Evolutionary conservation across 64 coral and sea anemone genomes (phyloP).

Genomic region (Montipora sp.): DNA sequence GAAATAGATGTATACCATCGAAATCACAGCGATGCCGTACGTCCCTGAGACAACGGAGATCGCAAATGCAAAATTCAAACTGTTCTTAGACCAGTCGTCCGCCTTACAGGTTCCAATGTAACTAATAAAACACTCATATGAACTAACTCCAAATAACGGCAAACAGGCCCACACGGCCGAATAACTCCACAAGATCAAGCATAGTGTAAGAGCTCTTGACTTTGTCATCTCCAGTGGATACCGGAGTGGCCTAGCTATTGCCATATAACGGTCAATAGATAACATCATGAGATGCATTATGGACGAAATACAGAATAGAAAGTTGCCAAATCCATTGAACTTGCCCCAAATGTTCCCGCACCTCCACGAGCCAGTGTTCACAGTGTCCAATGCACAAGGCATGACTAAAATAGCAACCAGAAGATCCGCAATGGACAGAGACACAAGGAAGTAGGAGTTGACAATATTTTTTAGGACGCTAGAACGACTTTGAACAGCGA

Average conservation of each 20-base stretch:
- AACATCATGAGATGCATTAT: slow-evolving; percentile 91
- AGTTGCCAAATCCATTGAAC: slow-evolving; percentile 81
- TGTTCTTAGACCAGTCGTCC: slow-evolving; percentile 60
- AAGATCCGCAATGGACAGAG: slow-evolving; percentile 72
- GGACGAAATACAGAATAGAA: slow-evolving; percentile 84
- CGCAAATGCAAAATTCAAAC: slow-evolving; percentile 77
- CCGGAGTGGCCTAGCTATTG: slow-evolving; percentile 63
- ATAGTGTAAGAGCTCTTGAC: slow-evolving; percentile 17
- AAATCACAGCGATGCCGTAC: slow-evolving; percentile 69
- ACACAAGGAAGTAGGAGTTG: slow-evolving; percentile 67
- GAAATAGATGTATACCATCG: slow-evolving; percentile 72
- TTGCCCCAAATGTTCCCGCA: slow-evolving; percentile 66
- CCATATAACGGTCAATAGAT: slow-evolving; percentile 78
- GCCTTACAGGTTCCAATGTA: slow-evolving; percentile 65
- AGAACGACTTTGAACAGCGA: slow-evolving; percentile 28
- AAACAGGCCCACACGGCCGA: slow-evolving; percentile 73
- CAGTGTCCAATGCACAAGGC: slow-evolving; percentile 72
- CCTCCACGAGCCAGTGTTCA: slow-evolving; percentile 63
- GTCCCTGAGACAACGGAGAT: slow-evolving; percentile 80
- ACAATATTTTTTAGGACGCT: slow-evolving; percentile 35
- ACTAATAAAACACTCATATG: slow-evolving; percentile 79
- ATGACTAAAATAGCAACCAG: slow-evolving; percentile 71
- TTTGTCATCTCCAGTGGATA: slow-evolving; percentile 63
- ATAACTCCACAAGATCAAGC: slow-evolving; percentile 65
- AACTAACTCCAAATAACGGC: slow-evolving; percentile 76